Percentiles rank a stretch among this genome's conserved stretches.
Evolutionary conservation across 37 sponge, comb jelly and placozoan species (phyloP).

Genomic region (Axinella damicornis): DNA sequence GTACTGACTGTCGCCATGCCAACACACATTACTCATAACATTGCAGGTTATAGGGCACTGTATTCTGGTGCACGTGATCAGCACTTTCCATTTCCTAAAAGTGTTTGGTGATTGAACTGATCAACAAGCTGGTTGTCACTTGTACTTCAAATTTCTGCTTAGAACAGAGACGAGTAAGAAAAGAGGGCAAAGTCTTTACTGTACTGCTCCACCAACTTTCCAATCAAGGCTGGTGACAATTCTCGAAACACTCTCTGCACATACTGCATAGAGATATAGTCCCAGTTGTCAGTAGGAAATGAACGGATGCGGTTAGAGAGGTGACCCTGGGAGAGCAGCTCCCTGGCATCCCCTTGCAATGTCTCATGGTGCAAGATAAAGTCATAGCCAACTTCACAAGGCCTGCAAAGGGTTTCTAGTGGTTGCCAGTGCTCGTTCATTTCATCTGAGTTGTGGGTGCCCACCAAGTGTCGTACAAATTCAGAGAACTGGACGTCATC

Average conservation of each 20-base stretch:
- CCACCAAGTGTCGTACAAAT: slow-evolving; percentile 35
- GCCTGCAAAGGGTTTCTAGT: slow-evolving; percentile 25
- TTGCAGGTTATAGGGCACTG: no score
- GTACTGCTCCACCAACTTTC: slow-evolving; percentile 39
- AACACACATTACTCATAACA: no score
- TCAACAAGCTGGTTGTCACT: no score
- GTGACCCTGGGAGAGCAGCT: slow-evolving; percentile 4
- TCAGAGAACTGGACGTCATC: slow-evolving; percentile 49
- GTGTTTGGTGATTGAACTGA: no score
- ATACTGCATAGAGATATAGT: background rate
- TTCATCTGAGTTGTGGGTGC: background rate
- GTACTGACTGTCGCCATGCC: no score
- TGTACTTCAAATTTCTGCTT: no score
- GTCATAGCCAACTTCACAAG: slow-evolving; percentile 32
- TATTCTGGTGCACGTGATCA: no score
- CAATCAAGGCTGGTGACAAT: slow-evolving; percentile 25
- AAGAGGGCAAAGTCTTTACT: slow-evolving; percentile 30
- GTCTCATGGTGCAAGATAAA: slow-evolving; percentile 28
- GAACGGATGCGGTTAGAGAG: background rate
- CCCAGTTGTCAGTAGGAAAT: slow-evolving; percentile 29
- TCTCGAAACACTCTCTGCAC: slow-evolving; percentile 7
- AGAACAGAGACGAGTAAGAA: slow-evolving; percentile 20
- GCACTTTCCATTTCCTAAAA: no score
- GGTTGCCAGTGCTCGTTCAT: slow-evolving; percentile 70
- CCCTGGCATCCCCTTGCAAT: slow-evolving; percentile 15